Conservation (phyloP, 2,888 invertebrate species). For the Synergus umbraculus region DNA sequence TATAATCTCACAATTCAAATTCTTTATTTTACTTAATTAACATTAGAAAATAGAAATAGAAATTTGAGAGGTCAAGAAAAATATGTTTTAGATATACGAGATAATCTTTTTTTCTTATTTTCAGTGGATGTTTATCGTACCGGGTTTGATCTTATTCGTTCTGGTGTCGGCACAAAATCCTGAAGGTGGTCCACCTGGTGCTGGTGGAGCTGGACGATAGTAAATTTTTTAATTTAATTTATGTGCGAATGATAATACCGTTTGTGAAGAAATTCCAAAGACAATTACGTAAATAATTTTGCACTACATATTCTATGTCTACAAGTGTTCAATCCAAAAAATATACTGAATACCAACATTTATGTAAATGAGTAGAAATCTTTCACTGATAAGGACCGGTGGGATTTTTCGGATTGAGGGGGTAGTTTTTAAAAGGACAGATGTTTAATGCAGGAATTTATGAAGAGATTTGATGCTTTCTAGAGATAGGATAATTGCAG, state of each 20-base stretch:
- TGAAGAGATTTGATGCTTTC: no score
- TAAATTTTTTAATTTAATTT: constrained; percentile 50
- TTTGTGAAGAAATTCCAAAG: neutral
- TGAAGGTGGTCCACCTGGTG: constrained; percentile 79
- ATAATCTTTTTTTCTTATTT: constrained; percentile 72
- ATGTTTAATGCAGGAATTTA: no score
- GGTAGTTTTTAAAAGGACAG: no score
- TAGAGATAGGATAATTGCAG: no score
- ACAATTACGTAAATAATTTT: neutral
- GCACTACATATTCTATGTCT: neutral
- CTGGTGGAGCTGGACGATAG: constrained; percentile 70
- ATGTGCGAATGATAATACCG: neutral
- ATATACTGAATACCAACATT: neutral
- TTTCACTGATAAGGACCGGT: no score
- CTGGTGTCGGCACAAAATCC: constrained; percentile 92
- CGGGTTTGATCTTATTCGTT: constrained; percentile 93
- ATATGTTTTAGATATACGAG: neutral
- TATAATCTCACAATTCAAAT: no score
- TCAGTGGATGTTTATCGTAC: constrained; percentile 99
- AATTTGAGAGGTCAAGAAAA: no score
- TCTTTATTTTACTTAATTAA: no score
- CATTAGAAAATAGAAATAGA: no score
- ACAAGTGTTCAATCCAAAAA: neutral
- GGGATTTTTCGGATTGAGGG: no score
- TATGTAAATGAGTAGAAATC: neutral